phyloP scores from a whole-genome alignment of 2,888 invertebrate species.

The Andrena chrysosceles region DNA sequence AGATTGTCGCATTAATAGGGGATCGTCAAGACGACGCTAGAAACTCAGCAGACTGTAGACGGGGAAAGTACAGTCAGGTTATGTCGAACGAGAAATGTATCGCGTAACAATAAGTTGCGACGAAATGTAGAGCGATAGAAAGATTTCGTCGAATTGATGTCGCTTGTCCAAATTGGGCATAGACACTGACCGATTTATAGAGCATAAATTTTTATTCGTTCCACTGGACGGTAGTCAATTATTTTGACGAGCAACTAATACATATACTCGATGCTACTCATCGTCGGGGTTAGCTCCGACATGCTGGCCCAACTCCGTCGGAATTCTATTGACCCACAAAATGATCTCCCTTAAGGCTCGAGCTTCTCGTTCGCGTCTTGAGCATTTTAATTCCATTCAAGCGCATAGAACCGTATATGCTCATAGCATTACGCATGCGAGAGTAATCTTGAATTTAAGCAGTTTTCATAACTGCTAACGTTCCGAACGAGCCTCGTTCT shows the following conservation, averaged over 20 bases:
- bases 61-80: slow-evolving; percentile 65
- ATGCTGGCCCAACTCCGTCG: slow-evolving; percentile 68
- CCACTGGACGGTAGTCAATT: slow-evolving; percentile 58
- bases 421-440: too few species aligned
- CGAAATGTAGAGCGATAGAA: background rate
- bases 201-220: background rate
- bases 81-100: slow-evolving; percentile 33
- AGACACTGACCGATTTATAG: background rate
- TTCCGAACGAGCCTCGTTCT: background rate
- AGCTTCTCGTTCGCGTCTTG: background rate
- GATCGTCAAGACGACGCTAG: slow-evolving; percentile 14
- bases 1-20: background rate
- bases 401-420: background rate
- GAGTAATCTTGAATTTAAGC: too few species aligned
- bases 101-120: background rate
- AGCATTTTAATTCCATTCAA: background rate
- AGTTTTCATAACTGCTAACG: too few species aligned
- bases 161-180: background rate
- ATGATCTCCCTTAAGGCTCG: slow-evolving; percentile 13
- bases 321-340: slow-evolving; percentile 77
- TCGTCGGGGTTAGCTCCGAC: slow-evolving; percentile 52
- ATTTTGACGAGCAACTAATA: slow-evolving; percentile 64
- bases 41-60: slow-evolving; percentile 45
- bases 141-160: background rate
- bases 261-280: slow-evolving; percentile 58